A percentile compares a stretch with the other conserved stretches of the same genome.
phyloP scores from a whole-genome alignment of 2,113 vertebrate genomes.

The Oncorhynchus gorbuscha region DNA sequence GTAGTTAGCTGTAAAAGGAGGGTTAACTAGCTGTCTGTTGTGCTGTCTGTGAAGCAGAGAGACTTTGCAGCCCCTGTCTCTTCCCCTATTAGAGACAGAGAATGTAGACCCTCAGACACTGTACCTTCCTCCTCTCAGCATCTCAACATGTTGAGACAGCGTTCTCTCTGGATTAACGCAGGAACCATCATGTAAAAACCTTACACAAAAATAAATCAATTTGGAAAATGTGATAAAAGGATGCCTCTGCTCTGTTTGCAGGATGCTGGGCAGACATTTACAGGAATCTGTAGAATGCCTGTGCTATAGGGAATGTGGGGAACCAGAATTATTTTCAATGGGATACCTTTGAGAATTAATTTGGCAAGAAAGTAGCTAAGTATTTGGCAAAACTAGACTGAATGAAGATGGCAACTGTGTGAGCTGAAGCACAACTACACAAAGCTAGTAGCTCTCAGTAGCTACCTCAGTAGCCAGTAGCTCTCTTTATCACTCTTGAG shows the following conservation, averaged over 20 bases:
- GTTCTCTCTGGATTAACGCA: conserved; percentile 54
- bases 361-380: too few relatives aligned
- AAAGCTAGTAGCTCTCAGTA: neutral
- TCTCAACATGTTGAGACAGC: conserved; percentile 42
- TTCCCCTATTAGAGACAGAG: conserved; percentile 60
- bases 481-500: conserved; percentile 18
- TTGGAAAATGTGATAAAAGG: neutral
- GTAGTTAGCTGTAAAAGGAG: conserved; percentile 20
- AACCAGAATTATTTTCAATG: too few relatives aligned
- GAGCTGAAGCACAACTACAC: neutral
- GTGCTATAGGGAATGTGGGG: too few relatives aligned
- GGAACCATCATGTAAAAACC: conserved; percentile 1
- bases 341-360: too few relatives aligned
- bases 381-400: too few relatives aligned
- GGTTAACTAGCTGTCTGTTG: conserved; percentile 58
- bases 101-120: conserved; percentile 41
- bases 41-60: conserved; percentile 48
- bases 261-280: neutral
- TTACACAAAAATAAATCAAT: neutral
- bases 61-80: conserved; percentile 41
- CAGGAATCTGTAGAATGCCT: too few relatives aligned
- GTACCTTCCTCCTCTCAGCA: conserved; percentile 39
- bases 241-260: neutral
- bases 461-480: conserved; percentile 20
- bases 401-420: too few relatives aligned